These are phyloP conservation scores for Sebastes alutus DNA, from an alignment of 2,797 vertebrate species.

Conservation along the genomic window DNA sequence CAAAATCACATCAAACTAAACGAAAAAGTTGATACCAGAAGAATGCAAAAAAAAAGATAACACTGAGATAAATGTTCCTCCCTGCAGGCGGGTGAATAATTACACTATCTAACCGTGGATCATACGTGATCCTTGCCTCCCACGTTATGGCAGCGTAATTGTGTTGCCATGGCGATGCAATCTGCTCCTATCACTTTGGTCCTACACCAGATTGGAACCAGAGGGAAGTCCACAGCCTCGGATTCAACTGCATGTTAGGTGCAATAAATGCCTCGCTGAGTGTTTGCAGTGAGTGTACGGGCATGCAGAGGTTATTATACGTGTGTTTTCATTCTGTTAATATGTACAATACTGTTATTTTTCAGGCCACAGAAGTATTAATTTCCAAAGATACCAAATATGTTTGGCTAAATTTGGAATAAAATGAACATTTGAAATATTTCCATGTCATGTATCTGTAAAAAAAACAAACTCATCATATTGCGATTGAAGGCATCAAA, in stretches of 20 bases:
- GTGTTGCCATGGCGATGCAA: slow-evolving; percentile 85
- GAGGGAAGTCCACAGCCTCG: slow-evolving; percentile 40
- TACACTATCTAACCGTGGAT: slow-evolving; percentile 71
- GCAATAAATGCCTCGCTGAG: background rate
- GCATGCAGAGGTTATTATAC: background rate
- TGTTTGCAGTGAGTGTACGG: background rate
- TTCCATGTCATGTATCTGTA: background rate
- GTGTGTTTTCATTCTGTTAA: background rate
- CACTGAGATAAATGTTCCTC: slow-evolving; percentile 31
- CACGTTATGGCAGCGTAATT: slow-evolving; percentile 76
- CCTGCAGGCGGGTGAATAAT: slow-evolving; percentile 69
- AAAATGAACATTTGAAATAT: background rate
- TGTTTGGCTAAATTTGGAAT: background rate
- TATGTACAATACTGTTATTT: background rate
- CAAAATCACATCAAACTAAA: background rate
- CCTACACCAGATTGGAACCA: slow-evolving; percentile 57
- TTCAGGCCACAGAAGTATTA: background rate
- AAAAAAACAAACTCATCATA: background rate
- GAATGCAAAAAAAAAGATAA: background rate
- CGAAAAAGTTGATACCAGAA: background rate
- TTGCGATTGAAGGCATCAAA: background rate
- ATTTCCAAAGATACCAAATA: background rate
- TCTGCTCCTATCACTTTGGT: slow-evolving; percentile 73
- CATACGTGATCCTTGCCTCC: slow-evolving; percentile 79
- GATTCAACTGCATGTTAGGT: slow-evolving; percentile 1